Base-by-base conservation (phyloP, 2,113 vertebrate genomes). In the Paralichthys olivaceus region DNA sequence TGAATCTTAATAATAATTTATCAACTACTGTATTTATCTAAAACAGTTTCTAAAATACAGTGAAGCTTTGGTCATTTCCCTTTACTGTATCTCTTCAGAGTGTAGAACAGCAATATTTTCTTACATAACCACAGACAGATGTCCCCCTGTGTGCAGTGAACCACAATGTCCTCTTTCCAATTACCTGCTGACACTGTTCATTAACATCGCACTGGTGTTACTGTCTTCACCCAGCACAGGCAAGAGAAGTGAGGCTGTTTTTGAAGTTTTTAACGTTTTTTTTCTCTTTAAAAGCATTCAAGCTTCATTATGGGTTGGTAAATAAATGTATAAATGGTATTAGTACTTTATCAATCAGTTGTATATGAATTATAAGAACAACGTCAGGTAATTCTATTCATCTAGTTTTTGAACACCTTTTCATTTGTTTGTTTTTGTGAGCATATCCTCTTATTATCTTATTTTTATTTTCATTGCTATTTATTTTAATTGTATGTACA, bases 121-220 rank as follows among this genome's bases (percentile, higher is more conserved):
- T 91, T 82, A 88, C 49, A 77, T 86, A 87, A 88, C 74, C 59
- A 26, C 37, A 71, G 66, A 84, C 85, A 86, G 75, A 78, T 74
- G 72, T 83, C 17, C 6, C 19, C 49, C 49, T n/a, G 49, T 51
- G 49, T 51, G 45, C 45, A 47, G 14, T 47, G 45, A 47, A 19
- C 45, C 45, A 47, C 13, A 47, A 47, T 47, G 45, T 47, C 15
- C 74, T 74, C 32, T 56, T 62, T 29, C 62, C 37, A 51, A 43
- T 66, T 66, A 70, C 9, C 1, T 15, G 7, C 19, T 70, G 71
- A 81, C 57, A 54, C 8, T 58, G 17, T 45, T 61, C 57, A 79
- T 84, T 67, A 56, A 37, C 34, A 51, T 74, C 61, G 75, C 40
- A 11, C 40, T 11, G 17, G 45, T 72, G 77, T 51, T 40, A 45